Conservation (phyloP, 1,140 invertebrate species). For the Theocolax elegans region DNA sequence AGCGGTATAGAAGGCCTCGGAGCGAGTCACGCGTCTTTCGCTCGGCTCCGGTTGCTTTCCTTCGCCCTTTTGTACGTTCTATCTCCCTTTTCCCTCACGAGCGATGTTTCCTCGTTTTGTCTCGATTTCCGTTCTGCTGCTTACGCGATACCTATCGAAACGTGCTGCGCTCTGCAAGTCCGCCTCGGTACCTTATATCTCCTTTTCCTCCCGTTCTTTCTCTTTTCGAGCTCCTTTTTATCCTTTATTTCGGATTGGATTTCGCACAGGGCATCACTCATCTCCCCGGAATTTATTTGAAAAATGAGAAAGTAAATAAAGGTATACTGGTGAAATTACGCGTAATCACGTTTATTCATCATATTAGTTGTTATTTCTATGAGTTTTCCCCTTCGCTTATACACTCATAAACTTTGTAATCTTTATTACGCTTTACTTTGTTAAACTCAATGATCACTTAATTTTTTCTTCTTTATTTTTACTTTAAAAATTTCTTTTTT, state of each 20-base stretch:
- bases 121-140: constrained; percentile 38
- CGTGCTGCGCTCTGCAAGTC: constrained; percentile 3
- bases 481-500: too few relatives aligned
- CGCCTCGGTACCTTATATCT: neutral
- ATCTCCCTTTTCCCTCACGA: neutral
- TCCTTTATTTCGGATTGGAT: neutral
- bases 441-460: too few relatives aligned
- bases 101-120: constrained; percentile 38
- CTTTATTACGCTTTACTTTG: too few relatives aligned
- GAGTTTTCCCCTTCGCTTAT: too few relatives aligned
- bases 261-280: too few relatives aligned
- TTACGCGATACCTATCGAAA: constrained; percentile 38
- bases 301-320: too few relatives aligned
- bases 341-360: too few relatives aligned
- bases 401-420: too few relatives aligned
- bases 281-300: too few relatives aligned
- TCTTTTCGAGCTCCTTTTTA: neutral
- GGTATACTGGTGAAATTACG: too few relatives aligned
- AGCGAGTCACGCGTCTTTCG: constrained; percentile 35
- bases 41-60: neutral
- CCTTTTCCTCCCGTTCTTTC: neutral
- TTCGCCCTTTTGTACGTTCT: neutral
- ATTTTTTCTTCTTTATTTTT: too few relatives aligned
- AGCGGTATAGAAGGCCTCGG: constrained; percentile 28
- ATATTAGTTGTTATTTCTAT: too few relatives aligned